These are phyloP conservation scores for Sipha maydis DNA, from an alignment of 2,888 invertebrate species.

Conservation along the genomic window DNA sequence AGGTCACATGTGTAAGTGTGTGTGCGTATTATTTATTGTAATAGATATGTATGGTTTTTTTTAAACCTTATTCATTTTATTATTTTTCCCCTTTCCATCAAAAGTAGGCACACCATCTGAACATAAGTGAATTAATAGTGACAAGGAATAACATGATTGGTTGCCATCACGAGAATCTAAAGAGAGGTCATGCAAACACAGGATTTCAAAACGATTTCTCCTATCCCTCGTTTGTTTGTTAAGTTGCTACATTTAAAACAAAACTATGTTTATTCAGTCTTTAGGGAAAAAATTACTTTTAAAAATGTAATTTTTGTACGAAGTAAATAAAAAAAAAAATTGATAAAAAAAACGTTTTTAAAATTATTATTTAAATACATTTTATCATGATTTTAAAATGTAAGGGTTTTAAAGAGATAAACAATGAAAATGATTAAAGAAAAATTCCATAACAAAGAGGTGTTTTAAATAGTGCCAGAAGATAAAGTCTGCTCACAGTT, in stretches of 20 bases:
- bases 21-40: conserved; percentile 38
- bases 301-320: conserved; percentile 11
- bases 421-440: background rate
- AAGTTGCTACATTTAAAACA: conserved; percentile 47
- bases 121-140: conserved; percentile 61
- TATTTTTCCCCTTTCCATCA: conserved; percentile 49
- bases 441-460: background rate
- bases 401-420: background rate
- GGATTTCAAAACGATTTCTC: conserved; percentile 51
- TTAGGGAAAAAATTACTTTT: conserved; percentile 36
- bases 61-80: conserved; percentile 52
- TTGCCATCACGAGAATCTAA: conserved; percentile 52
- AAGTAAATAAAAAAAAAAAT: background rate
- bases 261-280: conserved; percentile 22
- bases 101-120: conserved; percentile 51
- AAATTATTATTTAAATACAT: conserved; percentile 9
- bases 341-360: background rate
- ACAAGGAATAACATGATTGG: conserved; percentile 59
- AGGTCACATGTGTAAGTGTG: conserved; percentile 57
- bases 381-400: conserved; percentile 10
- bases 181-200: conserved; percentile 59
- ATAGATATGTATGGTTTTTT: conserved; percentile 53
- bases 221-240: conserved; percentile 35
- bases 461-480: conserved; percentile 3
- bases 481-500: background rate